Base-by-base conservation (phyloP, 2,888 invertebrate species). In the Autographa gamma region DNA sequence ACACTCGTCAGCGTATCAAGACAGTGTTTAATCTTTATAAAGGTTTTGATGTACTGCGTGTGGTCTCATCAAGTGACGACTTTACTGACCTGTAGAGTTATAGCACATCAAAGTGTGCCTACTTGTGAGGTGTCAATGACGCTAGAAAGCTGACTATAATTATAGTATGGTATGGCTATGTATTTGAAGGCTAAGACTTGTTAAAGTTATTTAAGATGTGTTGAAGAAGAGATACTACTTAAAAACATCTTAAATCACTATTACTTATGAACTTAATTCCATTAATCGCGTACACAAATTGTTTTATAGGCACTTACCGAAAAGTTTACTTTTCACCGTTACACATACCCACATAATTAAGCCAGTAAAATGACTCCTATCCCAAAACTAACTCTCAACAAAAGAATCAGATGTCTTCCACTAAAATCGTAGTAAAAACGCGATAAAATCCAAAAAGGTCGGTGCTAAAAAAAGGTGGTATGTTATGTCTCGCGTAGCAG, bases 401-500 rank as follows among this genome's bases (percentile, higher is more conserved):
- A 43, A 54, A 54, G 25, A 56, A 56, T 19, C 54, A 14, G 4
- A 56, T 25, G 54, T 56, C 25, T 56, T 56, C 25, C 6, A 59
- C 7, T 32, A 31, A 64, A 48, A 4, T 38, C 25, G 54, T 63
- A 69, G 48, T 64, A 64, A 69, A 78, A 60, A 66, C 54, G 11
- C 38, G 18, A 62, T 19, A 19, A n/a, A 67, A 43, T 56, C 63
- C 34, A 76, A 80, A 71, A 71, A 76, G 66, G 52, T 18, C 59
- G 62, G 62, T 38, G 66, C 60, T 68, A 58, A 77, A 70, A 76
- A 43, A 80, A 66, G 69, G 77, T 76, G 25, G 25, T 25, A 56
- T 66, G 43, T 58, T 34, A 64, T 68, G 76, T 76, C 72, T 77
- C 68, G 66, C 0, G 63, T 34, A 59, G 34, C 80, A 80, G 67